Base-by-base conservation (phyloP, 2,888 invertebrate genomes). In the Heliconius erato region DNA sequence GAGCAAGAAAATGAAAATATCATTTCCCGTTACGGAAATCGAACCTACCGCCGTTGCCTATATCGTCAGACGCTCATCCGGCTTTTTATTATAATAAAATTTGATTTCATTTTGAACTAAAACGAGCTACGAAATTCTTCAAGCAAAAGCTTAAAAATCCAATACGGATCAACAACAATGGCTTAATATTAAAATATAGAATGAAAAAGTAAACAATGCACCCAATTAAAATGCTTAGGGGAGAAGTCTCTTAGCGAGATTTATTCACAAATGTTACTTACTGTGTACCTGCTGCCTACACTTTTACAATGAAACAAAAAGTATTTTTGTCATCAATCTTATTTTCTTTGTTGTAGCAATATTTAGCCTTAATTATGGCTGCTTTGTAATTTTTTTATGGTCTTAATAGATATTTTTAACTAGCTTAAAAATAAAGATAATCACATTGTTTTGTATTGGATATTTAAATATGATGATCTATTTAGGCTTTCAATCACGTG, bases 211-310 rank as follows among this genome's bases (percentile, higher is more conserved):
- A 16, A 72, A 72, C 72, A 72, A 72, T 49, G 44, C 44, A 72
- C 44, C 49, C 72, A 72, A 72, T 72, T 72, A 49, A 28, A 72
- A 72, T 72, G n/a, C 49, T 49, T 44, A 44, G 44, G 44, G 26
- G 26, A n/a, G 26, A 72, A 40, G n/a, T 54, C 54, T 54, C 40
- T 72, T 44, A 72, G 71, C 26, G 71, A 72, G 71, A 44, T 72
- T 72, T 72, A 44, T 72, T 72, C 44, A 26, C 71, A 72, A 44
- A 44, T 44, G 71, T 44, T 44, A 72, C 44, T 6, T 44, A 44
- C 16, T n/a, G 12, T 3, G 23, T 23, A 54, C 54, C 54, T 54
- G 44, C 44, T 54, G 19, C 54, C 54, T 54, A 54, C 23, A 16
- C 26, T 26, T n/a, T 72, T 72, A 44, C 40, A 44, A 44, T 16